Conservation (phyloP, 2,797 vertebrate species). For the Periparus ater region DNA sequence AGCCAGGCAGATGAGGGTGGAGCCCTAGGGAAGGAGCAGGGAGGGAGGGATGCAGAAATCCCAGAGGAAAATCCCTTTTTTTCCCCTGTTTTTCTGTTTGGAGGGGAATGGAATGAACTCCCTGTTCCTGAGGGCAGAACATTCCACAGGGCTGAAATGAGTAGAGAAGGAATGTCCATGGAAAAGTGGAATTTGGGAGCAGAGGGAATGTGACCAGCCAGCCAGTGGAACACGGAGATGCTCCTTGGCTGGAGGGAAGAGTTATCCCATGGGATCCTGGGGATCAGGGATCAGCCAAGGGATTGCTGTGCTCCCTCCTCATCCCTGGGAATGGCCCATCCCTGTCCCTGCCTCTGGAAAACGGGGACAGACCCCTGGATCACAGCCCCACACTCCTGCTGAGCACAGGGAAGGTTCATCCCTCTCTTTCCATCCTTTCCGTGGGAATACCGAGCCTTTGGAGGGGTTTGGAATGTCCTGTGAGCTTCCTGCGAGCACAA, state of each 20-base stretch:
- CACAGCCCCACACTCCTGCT: fast-evolving
- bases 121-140: too few relatives aligned
- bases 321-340: background rate
- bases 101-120: background rate
- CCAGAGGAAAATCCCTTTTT: background rate
- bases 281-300: background rate
- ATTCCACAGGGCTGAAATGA: background rate
- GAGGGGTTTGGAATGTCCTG: background rate
- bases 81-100: background rate
- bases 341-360: background rate
- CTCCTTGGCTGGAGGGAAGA: background rate
- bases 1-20: background rate
- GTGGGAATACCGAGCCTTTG: background rate
- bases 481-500: background rate
- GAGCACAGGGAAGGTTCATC: background rate
- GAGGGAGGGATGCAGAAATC: background rate
- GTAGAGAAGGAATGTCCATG: background rate
- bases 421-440: background rate
- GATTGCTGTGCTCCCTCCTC: background rate
- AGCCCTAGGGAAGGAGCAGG: background rate
- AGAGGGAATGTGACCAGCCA: background rate
- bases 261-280: background rate
- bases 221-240: background rate
- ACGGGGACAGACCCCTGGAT: background rate
- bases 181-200: background rate